Conservation (phyloP, 2,113 vertebrate species). For the Psephotus haematonotus region DNA sequence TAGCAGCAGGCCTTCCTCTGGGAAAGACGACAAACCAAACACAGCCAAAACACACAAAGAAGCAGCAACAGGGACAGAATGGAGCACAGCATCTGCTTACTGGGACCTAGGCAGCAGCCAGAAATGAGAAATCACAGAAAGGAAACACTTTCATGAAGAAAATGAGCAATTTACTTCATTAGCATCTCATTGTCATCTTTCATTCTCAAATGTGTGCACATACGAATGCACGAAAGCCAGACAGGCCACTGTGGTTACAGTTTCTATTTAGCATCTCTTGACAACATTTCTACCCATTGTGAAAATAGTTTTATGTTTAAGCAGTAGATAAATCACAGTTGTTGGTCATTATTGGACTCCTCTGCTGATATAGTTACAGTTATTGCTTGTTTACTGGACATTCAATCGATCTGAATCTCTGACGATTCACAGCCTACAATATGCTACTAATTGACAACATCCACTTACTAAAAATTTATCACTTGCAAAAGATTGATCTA, state of each 20-base stretch:
- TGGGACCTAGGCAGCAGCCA: background rate
- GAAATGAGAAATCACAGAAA: background rate
- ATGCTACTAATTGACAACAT: background rate
- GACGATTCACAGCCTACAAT: background rate
- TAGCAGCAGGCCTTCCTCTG: slow-evolving; percentile 57
- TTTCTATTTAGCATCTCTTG: background rate
- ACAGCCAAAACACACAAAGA: slow-evolving; percentile 9
- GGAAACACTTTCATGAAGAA: background rate
- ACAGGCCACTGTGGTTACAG: background rate
- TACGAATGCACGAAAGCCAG: background rate
- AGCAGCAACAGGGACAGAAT: slow-evolving; percentile 5
- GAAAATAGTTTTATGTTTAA: background rate
- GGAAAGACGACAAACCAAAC: background rate
- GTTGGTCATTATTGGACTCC: background rate
- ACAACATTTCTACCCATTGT: background rate
- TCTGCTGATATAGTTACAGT: background rate
- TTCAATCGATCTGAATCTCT: background rate
- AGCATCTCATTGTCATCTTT: background rate
- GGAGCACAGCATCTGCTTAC: slow-evolving; percentile 25
- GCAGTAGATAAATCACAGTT: background rate
- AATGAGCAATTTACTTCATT: background rate
- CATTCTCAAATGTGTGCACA: background rate
- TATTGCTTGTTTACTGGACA: background rate
- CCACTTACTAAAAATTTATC: background rate
- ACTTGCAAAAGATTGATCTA: background rate